Evolutionary conservation across 2,113 vertebrate genomes (phyloP), one percentile per base, ranked within the genome.

Genomic region (Herpailurus yagouaroundi): DNA sequence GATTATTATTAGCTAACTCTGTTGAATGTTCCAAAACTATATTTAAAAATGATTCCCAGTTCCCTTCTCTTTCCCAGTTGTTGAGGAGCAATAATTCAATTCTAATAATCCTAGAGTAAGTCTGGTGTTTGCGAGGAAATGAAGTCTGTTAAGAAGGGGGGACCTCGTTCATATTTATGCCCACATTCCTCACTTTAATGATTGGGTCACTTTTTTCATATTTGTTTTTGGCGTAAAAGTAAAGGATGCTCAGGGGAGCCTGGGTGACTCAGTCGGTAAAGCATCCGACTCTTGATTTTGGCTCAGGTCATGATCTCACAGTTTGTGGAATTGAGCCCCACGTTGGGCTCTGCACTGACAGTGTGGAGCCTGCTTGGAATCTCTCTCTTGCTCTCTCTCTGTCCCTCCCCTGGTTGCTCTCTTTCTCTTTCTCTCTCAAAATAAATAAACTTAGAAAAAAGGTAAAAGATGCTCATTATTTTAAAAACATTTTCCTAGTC

Each of bases 1-100:
- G 76, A 63, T 45, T 95, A 91, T 45, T 95, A 91, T 80, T 66
- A 95, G 27, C 19, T 92, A 82, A 63, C 13, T 64, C 19, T 95
- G 18, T 80, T 84, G 36, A 83, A 41, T 81, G 76, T 6, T 55
- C 55, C 19, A 3, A 83, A 93, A n/a, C 18, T 60, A 15, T 90
- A 19, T 89, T 92, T 96, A 33, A 74, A 81, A 96, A 31, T 79
- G 11, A 81, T 80, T 36, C 55, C 63, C 69, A 64, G 1, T 94
- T 82, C 23, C 12, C 48, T 63, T 41, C 41, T 89, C 3, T 71
- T 83, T 88, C 45, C 33, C 89, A 50, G 79, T 80, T 64, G 38
- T 79, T 83, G 12, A 93, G 23, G 64, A 93, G 12, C 66, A 93
- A 45, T 38, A 60, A 60, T 76, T 82, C 69, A 83, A 18, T 80